Base-by-base conservation (phyloP, 2,113 vertebrate genomes). In the Archilochus colubris region DNA sequence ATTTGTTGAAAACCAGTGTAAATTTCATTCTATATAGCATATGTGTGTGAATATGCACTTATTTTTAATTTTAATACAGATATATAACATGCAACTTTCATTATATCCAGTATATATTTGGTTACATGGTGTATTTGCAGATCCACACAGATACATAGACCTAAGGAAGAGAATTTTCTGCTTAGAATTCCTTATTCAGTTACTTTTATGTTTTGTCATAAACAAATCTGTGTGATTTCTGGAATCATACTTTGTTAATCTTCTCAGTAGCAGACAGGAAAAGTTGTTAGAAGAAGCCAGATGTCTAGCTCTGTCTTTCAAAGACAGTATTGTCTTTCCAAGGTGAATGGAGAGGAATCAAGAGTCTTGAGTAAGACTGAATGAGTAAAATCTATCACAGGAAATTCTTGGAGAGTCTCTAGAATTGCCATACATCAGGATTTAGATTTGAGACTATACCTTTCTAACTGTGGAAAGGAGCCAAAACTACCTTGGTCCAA, bases 31-130 rank as follows among this genome's bases (percentile, higher is more conserved):
- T 36, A 2, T 58, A 40, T 31, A 55, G 30, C 2, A 0, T 66
- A 17, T 9, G 3, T 40, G 5, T 57, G 10, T 63, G 4, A 50
- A 2, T 69, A 2, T 62, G 1, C 53, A 5, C 48, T 4, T 57
- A 17, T 20, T 21, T 50, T 6, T 50, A 50, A 22, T 50, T 50
- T 50, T 50, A 44, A 25, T 53, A 66, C 43, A n/a, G 14, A 28
- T 55, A 55, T 55, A 55, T 36, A 36, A 13, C 5, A 23, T 50
- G 8, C 27, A 81, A 67, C 8, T 73, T 77, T 81, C 22, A 15
- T 58, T 69, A 38, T 55, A 61, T 55, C 14, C 31, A 64, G 7
- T 23, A 54, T 72, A 16, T 53, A 54, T 51, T 66, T 57, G 50
- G 38, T 66, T 83, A 31, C 46, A 20, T 7, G n/a, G 9, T n/a